phyloP scores from a whole-genome alignment of 2,797 vertebrate genomes.

The Ammospiza maritima region DNA sequence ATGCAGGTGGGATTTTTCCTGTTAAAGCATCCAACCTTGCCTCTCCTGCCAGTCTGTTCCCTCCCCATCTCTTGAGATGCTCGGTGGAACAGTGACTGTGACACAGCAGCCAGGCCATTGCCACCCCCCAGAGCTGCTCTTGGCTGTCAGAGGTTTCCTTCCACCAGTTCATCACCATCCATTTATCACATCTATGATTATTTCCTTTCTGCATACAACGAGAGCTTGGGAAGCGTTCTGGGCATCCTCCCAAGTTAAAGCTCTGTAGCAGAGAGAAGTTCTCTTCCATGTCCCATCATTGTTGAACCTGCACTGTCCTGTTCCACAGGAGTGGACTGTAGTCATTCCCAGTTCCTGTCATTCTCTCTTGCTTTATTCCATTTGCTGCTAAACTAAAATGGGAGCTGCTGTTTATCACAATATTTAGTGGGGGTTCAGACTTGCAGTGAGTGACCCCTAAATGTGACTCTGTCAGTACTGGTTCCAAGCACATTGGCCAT shows the following conservation, averaged over 20 bases:
- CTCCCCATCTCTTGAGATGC: neutral
- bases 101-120: neutral
- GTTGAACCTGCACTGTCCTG: neutral
- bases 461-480: rapidly evolving
- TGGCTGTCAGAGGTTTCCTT: neutral
- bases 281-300: neutral
- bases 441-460: neutral
- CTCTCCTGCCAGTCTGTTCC: neutral
- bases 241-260: neutral
- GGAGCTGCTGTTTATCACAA: neutral
- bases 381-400: neutral
- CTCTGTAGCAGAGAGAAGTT: neutral
- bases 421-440: neutral
- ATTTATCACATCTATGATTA: neutral
- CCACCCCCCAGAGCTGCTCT: neutral
- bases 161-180: neutral
- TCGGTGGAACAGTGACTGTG: rapidly evolving
- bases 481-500: neutral
- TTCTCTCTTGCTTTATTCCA: neutral
- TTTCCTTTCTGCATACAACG: neutral
- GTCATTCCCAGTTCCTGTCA: neutral
- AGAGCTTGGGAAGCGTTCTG: neutral
- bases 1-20: neutral
- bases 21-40: neutral
- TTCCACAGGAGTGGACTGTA: neutral